Conservation (phyloP, 2,797 vertebrate genomes). For the Pangasius larnaudii region DNA sequence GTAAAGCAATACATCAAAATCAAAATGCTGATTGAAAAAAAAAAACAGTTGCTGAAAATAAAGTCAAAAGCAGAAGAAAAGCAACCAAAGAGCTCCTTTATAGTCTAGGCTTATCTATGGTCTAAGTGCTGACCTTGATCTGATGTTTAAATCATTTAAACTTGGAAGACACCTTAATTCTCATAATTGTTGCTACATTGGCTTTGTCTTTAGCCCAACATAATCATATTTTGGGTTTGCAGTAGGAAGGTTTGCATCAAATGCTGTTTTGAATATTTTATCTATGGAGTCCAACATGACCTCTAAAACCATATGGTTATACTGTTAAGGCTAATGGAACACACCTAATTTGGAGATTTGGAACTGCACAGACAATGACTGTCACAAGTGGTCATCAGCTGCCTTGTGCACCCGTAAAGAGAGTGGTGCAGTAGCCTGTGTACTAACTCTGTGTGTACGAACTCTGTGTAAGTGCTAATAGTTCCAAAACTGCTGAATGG, state of each 20-base stretch:
- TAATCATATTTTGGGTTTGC: not conserved
- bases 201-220: not conserved
- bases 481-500: slow-evolving; percentile 5
- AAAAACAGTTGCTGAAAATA: slow-evolving; percentile 14
- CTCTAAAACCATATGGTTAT: slow-evolving; percentile 6
- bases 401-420: not conserved
- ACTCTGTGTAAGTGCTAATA: slow-evolving; percentile 5
- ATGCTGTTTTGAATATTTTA: slow-evolving; percentile 1
- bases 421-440: not conserved
- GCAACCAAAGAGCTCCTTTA: not conserved
- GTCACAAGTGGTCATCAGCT: not conserved
- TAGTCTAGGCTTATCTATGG: slow-evolving; percentile 12
- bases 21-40: slow-evolving; percentile 26
- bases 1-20: slow-evolving; percentile 43
- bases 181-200: not conserved
- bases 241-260: not conserved
- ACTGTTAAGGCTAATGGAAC: not conserved
- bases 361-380: not conserved
- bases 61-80: slow-evolving; percentile 16
- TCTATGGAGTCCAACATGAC: slow-evolving; percentile 31
- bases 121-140: slow-evolving; percentile 1
- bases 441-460: not conserved
- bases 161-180: not conserved
- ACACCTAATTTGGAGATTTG: not conserved
- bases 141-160: not conserved